Evolutionary conservation across 2,113 vertebrate species (phyloP), one percentile per base, ranked within the genome.

Genomic region (Neotragus pygmaeus): DNA sequence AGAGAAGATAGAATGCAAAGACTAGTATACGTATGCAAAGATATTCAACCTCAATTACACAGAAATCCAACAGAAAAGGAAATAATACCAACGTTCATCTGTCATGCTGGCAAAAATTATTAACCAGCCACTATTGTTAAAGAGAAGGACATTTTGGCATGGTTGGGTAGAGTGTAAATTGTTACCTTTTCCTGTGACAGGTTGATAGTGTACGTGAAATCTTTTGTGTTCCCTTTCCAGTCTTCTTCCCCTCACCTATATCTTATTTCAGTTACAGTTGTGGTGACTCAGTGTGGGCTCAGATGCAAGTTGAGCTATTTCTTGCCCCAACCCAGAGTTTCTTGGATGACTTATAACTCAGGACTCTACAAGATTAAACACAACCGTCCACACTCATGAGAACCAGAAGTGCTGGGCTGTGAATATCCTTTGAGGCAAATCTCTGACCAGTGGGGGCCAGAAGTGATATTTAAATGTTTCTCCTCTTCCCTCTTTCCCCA

Each of bases 101-200:
- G 23, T 33, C n/a, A 27, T 23, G 36, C 27, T 53, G 93, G 73
- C 33, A 83, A 89, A 62, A 25, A 10, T 64, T 84, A 9, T 43
- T 85, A 87, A 70, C 43, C 64, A 62, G 33, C 17, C 12, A 0
- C 25, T 58, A 11, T 28, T n/a, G 5, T 49, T 43, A 84, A 97
- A 92, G 55, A 49, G 51, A 80, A 87, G 19, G 51, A 73, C 86
- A 92, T 90, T 94, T 98, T 95, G 96, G 78, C 94, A 91, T 95
- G 78, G 86, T 13, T 1, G 0, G 11, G 98, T 88, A 89, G 97
- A 95, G 93, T 97, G 80, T 98, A 94, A 97, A 96, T 94, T 89
- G 95, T 96, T 93, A 92, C 0, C 2, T 9, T 87, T 96, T 70
- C 55, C 12, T 60, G n/a, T 16, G 39, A 57, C 28, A 47, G 15